Conservation (phyloP, 1,140 invertebrate species). For the Triops longicaudatus region DNA sequence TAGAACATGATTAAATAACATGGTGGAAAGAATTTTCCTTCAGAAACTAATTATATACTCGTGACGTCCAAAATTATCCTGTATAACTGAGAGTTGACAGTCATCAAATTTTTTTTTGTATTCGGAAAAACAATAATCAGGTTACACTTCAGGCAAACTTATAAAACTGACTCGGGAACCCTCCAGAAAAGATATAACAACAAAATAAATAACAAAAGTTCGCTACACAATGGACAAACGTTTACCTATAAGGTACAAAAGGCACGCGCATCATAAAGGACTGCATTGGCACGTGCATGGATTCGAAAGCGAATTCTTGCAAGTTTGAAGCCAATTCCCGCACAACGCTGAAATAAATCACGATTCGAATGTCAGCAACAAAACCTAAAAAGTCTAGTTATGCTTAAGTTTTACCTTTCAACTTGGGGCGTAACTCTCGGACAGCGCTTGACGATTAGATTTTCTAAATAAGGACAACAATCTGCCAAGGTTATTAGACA, state of each 20-base stretch:
- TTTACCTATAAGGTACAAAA: too few species aligned
- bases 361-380: not conserved
- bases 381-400: not conserved
- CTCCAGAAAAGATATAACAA: too few species aligned
- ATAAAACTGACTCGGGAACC: too few species aligned
- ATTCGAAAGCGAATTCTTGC: not conserved
- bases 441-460: not conserved
- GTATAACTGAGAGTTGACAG: too few species aligned
- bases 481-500: not conserved
- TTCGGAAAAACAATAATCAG: too few species aligned
- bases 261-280: not conserved
- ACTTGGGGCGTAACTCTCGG: not conserved
- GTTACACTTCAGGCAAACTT: too few species aligned
- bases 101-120: too few species aligned
- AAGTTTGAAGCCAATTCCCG: not conserved
- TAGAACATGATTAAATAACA: not conserved
- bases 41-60: too few species aligned
- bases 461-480: not conserved
- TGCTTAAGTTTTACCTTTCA: not conserved
- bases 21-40: too few species aligned
- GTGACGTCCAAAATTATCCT: too few species aligned
- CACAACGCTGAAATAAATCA: not conserved
- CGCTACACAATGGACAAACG: too few species aligned
- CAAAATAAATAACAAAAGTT: too few species aligned
- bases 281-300: not conserved